Percentiles rank a stretch among this genome's conserved stretches.
These are phyloP conservation scores for Mycalesis mineus DNA, from an alignment of 2,888 invertebrate genomes.

Conservation along the genomic window DNA sequence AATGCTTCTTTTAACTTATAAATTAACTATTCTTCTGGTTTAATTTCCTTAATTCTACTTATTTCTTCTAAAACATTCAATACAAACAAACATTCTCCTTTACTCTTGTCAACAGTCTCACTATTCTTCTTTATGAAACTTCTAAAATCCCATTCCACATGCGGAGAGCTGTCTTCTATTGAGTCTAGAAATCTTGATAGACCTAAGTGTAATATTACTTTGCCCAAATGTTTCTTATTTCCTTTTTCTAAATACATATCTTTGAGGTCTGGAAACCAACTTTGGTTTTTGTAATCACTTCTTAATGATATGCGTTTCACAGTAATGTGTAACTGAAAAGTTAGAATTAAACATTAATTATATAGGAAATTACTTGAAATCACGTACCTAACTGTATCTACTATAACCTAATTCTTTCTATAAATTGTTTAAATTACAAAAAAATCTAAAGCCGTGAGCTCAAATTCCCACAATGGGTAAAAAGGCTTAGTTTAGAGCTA, in stretches of 20 bases:
- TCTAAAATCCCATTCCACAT: constrained; percentile 38
- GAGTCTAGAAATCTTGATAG: constrained; percentile 41
- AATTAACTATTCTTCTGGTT: no score
- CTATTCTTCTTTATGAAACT: constrained; percentile 39
- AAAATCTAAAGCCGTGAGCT: no score
- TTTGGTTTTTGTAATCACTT: constrained; percentile 46
- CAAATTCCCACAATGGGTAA: no score
- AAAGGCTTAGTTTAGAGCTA: no score
- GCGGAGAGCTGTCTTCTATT: constrained; percentile 44
- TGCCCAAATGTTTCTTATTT: constrained; percentile 36
- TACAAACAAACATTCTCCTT: constrained; percentile 43
- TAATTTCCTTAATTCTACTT: constrained; percentile 3
- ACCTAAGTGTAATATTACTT: constrained; percentile 48
- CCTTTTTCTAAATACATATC: constrained; percentile 41
- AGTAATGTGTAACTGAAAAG: constrained; percentile 56
- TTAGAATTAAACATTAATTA: background rate
- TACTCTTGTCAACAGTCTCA: constrained; percentile 35
- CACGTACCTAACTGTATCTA: background rate
- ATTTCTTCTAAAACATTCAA: constrained; percentile 42
- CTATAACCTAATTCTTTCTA: no score
- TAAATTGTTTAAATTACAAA: no score
- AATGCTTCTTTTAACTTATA: no score
- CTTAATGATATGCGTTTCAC: constrained; percentile 48
- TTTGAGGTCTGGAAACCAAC: constrained; percentile 51
- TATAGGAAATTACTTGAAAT: background rate